Evolutionary conservation across 2,888 invertebrate species (phyloP), one percentile per base, ranked within the genome.

Genomic region (Trilocha varians): DNA sequence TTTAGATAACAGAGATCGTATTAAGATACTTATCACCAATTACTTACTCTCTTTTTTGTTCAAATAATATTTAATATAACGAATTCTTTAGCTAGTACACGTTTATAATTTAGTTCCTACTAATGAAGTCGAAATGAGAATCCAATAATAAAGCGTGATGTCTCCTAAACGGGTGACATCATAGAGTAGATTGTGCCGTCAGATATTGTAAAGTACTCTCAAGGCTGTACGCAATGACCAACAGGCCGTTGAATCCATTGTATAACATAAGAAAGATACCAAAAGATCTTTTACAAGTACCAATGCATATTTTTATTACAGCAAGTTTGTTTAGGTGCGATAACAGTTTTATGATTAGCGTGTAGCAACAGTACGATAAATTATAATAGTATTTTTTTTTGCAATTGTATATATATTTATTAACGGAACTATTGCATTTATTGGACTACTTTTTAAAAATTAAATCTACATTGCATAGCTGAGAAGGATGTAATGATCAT

Each of bases 161-260:
- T 25, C 25, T 25, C 25, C 11, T 25, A 25, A 25, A 25, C 11
- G 46, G 55, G 57, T 66, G 65, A 66, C 63, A 60, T 66, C 66
- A 66, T 39, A 50, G 49, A 45, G 39, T 43, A 44, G 55, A 62
- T 64, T 62, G 49, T 63, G 59, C 60, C 65, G 65, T 62, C 51
- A 35, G 44, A 41, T 47, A 53, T 45, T 45, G 46, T 50, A 50
- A 50, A 54, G 43, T 49, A 47, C 38, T 41, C 35, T 39, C 53
- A 55, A 55, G 57, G 55, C 34, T 49, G 43, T 15, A 14, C 13
- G 32, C 16, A n/a, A 25, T 25, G 25, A n/a, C n/a, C 11, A 25
- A 25, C 25, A 32, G 15, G 13, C 13, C 34, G 36, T 34, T 39
- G 14, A 38, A 16, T 42, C 35, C 34, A 40, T 38, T 38, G 18